phyloP scores from a whole-genome alignment of 2,888 invertebrate genomes.

The Allolobophora icterica region DNA sequence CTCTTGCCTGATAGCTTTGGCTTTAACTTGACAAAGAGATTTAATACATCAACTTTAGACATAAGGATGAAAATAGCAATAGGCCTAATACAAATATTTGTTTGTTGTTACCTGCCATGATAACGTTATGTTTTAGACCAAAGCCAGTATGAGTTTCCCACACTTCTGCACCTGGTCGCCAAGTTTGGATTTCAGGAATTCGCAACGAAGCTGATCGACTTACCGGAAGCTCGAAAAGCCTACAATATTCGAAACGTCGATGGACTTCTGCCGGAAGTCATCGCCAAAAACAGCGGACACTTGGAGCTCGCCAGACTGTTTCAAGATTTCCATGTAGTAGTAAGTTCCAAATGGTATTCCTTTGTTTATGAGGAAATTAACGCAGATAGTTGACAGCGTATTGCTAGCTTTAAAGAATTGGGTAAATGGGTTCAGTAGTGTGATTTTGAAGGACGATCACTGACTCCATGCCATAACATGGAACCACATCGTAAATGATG shows the following conservation, averaged over 20 bases:
- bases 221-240: background rate
- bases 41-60: background rate
- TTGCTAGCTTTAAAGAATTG: too few relatives aligned
- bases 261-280: background rate
- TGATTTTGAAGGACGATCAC: too few relatives aligned
- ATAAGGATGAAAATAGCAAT: background rate
- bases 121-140: background rate
- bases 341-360: background rate
- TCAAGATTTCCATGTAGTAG: background rate
- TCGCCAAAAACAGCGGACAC: background rate
- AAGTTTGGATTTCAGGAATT: slow-evolving; percentile 21
- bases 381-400: background rate
- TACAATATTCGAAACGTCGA: background rate
- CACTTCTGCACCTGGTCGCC: slow-evolving; percentile 17
- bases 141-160: slow-evolving; percentile 23
- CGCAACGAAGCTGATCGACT: slow-evolving; percentile 14
- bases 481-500: too few relatives aligned
- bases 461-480: too few relatives aligned
- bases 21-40: background rate
- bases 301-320: background rate
- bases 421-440: too few relatives aligned
- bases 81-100: background rate
- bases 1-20: background rate
- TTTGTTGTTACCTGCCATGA: background rate
- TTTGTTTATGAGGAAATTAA: background rate